Evolutionary conservation across 2,797 vertebrate species (phyloP).

Genomic region (Syncerus caffer): DNA sequence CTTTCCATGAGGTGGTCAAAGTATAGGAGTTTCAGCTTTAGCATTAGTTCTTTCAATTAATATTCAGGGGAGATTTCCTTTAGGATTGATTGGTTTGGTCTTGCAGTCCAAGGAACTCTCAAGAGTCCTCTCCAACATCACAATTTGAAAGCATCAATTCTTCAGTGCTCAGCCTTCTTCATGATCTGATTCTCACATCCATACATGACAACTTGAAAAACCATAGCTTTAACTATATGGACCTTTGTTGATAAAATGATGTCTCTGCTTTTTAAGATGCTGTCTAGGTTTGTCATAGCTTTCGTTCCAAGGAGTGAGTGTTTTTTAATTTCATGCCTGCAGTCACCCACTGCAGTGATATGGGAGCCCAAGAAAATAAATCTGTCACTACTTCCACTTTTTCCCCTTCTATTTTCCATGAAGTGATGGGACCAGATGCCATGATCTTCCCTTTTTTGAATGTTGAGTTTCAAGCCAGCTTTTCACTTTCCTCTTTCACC

Average conservation of each 20-base stretch:
- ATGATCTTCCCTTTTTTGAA: not conserved
- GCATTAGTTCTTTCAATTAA: not conserved
- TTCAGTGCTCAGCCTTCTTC: not conserved
- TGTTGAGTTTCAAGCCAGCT: not conserved
- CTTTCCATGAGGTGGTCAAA: not conserved
- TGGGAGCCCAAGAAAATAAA: not conserved
- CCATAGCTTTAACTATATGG: not conserved
- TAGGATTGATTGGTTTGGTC: not conserved
- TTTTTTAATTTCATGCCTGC: not conserved
- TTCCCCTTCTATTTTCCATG: not conserved
- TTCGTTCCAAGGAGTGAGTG: not conserved
- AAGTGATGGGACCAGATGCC: not conserved
- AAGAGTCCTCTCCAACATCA: not conserved
- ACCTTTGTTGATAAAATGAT: not conserved
- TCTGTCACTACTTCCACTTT: not conserved
- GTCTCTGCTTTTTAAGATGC: not conserved
- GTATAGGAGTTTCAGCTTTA: not conserved
- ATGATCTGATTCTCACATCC: not conserved
- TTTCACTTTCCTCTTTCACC: not conserved
- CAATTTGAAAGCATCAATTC: not conserved
- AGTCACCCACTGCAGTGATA: not conserved
- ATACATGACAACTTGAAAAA: not conserved
- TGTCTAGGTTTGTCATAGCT: not conserved
- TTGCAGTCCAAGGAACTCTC: not conserved
- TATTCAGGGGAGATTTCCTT: not conserved